Percentiles rank a stretch among this genome's conserved stretches.
Evolutionary conservation across 2,888 invertebrate species (phyloP).

Genomic region (Allophyes oxyacanthae): DNA sequence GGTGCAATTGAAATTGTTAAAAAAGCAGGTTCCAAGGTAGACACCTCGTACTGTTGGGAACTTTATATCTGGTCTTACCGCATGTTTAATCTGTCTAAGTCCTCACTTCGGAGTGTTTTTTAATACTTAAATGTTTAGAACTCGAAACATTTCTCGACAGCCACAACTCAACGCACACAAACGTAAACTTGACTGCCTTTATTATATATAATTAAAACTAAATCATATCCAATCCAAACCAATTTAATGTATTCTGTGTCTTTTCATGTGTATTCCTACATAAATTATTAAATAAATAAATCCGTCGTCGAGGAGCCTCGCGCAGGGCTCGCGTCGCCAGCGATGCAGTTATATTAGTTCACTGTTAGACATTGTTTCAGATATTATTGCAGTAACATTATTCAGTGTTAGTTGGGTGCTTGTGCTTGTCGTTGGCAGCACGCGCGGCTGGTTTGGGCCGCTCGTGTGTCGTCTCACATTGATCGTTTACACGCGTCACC

Average conservation of each 20-base stretch:
- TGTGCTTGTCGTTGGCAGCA: neutral
- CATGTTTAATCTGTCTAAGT: slow-evolving; percentile 25
- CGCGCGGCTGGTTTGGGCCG: neutral
- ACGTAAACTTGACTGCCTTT: slow-evolving; percentile 30
- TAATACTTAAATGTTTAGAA: slow-evolving; percentile 32
- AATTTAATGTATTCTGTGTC: too few species aligned
- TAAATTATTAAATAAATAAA: too few species aligned
- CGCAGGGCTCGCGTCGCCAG: neutral
- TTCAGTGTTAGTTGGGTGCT: slow-evolving; percentile 3
- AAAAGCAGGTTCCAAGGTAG: slow-evolving; percentile 10
- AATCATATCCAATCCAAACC: too few species aligned
- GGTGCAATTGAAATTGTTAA: slow-evolving; percentile 44
- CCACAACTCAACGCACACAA: slow-evolving; percentile 27
- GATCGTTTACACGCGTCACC: neutral
- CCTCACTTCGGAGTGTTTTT: slow-evolving; percentile 23
- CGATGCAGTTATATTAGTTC: slow-evolving; percentile 17
- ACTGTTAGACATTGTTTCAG: slow-evolving; percentile 8
- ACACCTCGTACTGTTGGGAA: slow-evolving; percentile 5
- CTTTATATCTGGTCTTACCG: slow-evolving; percentile 30
- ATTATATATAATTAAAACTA: neutral
- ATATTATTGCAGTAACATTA: slow-evolving; percentile 7
- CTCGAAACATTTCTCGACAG: slow-evolving; percentile 8
- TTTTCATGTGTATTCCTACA: too few species aligned
- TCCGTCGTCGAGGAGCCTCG: neutral
- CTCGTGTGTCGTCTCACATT: neutral